These are phyloP conservation scores for Pogonocichla stellata DNA, from an alignment of 2,113 vertebrate genomes.

Conservation along the genomic window DNA sequence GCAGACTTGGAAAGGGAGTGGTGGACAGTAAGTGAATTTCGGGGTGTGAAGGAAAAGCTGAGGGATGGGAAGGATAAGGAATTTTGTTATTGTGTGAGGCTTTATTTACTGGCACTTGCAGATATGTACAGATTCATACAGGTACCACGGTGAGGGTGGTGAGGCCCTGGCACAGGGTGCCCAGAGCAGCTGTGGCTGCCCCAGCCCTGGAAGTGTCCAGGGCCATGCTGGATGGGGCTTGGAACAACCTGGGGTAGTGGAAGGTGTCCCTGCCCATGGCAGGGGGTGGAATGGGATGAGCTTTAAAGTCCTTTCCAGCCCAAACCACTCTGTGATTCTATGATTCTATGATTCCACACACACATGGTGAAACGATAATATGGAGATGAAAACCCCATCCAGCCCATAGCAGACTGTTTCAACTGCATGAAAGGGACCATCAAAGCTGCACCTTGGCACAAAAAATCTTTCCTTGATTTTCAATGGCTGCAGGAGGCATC, in stretches of 20 bases:
- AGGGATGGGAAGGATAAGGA: background rate
- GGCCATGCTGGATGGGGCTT: background rate
- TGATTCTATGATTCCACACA: background rate
- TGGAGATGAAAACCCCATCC: background rate
- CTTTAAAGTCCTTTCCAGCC: background rate
- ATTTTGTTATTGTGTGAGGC: background rate
- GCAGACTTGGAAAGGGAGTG: background rate
- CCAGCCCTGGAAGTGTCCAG: background rate
- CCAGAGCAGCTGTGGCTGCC: background rate
- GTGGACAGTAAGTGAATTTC: background rate
- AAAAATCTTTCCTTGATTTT: background rate
- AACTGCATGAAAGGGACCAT: background rate
- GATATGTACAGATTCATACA: too few relatives aligned
- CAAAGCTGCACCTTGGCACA: background rate
- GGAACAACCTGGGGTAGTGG: background rate
- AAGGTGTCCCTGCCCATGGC: background rate
- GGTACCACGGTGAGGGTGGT: background rate
- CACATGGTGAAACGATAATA: background rate
- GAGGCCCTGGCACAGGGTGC: background rate
- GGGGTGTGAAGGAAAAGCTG: background rate
- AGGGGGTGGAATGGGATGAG: background rate
- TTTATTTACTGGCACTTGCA: background rate
- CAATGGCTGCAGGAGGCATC: constrained; percentile 74
- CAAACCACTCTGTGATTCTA: background rate
- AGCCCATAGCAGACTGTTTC: background rate